Evolutionary conservation across 1,140 invertebrate genomes (phyloP).

Genomic region (Heliconius hewitsoni): DNA sequence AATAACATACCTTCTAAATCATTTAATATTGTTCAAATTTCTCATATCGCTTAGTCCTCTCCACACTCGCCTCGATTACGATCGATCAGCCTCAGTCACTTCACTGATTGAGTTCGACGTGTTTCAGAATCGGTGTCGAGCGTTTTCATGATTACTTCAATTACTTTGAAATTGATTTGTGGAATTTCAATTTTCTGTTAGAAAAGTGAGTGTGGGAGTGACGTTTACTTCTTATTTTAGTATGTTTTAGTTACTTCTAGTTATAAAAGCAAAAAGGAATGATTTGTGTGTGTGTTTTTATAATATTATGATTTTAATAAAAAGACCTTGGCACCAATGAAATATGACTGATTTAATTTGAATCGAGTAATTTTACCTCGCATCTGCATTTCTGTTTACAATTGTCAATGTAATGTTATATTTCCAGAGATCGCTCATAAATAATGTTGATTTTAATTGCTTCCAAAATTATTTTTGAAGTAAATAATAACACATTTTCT

Average conservation of each 20-base stretch:
- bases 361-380: not conserved
- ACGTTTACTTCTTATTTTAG: not conserved
- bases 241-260: too few relatives aligned
- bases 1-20: not conserved
- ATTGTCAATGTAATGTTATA: conserved; percentile 4
- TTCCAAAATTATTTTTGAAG: not conserved
- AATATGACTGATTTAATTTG: not conserved
- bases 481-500: conserved; percentile 24
- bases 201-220: not conserved
- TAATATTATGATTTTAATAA: not conserved
- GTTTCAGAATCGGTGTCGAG: conserved; percentile 2
- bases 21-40: not conserved
- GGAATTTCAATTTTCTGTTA: conserved; percentile 1
- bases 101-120: conserved; percentile 13
- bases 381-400: conserved; percentile 3
- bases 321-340: not conserved
- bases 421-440: not conserved
- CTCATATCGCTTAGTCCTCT: not conserved
- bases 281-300: not conserved
- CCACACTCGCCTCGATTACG: not conserved
- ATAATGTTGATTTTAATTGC: conserved; percentile 1
- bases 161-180: not conserved
- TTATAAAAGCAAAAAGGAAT: too few relatives aligned
- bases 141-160: conserved; percentile 2
- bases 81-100: not conserved